phyloP scores from a whole-genome alignment of 2,797 vertebrate genomes.

The Lophius americanus region DNA sequence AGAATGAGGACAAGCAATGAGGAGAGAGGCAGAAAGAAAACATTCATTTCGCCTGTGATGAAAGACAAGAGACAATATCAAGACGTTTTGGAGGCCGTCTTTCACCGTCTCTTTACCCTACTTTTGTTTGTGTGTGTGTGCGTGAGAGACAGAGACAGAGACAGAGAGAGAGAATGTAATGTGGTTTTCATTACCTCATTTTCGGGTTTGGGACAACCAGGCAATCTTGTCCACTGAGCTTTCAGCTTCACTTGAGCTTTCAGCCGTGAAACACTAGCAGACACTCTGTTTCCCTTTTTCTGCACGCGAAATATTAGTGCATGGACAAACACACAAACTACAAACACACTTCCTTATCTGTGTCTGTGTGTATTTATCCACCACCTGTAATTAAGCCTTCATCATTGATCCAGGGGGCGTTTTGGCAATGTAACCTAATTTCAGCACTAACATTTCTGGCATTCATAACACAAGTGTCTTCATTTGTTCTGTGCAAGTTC shows the following conservation, averaged over 20 bases:
- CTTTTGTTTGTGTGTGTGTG: conserved; percentile 28
- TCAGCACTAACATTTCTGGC: conserved; percentile 68
- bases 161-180: conserved; percentile 57
- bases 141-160: conserved; percentile 17
- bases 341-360: conserved; percentile 54
- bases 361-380: conserved; percentile 13
- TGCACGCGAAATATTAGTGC: conserved; percentile 38
- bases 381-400: conserved; percentile 78
- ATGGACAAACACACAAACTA: conserved; percentile 7
- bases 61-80: conserved; percentile 75
- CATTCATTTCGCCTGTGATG: conserved; percentile 68
- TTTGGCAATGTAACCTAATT: conserved; percentile 72
- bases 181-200: conserved; percentile 66
- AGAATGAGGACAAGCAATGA: conserved; percentile 30
- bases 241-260: conserved; percentile 71
- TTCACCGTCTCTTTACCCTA: conserved; percentile 62
- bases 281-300: conserved; percentile 21
- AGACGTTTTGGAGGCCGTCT: conserved; percentile 68
- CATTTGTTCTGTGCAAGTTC: conserved; percentile 49
- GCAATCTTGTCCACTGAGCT: conserved; percentile 70
- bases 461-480: conserved; percentile 67
- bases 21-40: conserved; percentile 45
- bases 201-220: conserved; percentile 44
- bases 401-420: conserved; percentile 77
- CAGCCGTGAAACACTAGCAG: conserved; percentile 66